A percentile compares a stretch with the other conserved stretches of the same genome.
Conservation (phyloP, 2,797 vertebrate species). For the Psittacula derbiana region DNA sequence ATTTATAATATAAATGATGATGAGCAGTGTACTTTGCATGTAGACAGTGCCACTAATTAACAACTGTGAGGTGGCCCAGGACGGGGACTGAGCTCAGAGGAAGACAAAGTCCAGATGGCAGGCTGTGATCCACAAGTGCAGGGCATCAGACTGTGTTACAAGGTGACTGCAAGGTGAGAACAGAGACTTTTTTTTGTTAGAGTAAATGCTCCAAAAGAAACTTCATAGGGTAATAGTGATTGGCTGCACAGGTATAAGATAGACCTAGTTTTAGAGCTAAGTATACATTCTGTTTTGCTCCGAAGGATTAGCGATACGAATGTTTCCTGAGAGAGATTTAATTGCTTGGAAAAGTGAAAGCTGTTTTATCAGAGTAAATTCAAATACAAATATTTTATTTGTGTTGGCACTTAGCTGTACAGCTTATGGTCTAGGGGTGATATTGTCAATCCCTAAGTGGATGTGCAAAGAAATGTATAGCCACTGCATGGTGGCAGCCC, state of each 20-base stretch:
- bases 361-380: not conserved
- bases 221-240: not conserved
- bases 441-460: not conserved
- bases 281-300: not conserved
- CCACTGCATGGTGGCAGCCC: no score
- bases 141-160: not conserved
- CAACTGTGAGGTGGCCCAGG: constrained; percentile 21
- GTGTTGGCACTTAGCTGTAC: not conserved
- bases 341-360: not conserved
- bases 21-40: constrained; percentile 5
- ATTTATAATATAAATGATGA: constrained; percentile 33
- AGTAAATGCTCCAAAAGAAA: not conserved
- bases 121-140: constrained; percentile 38
- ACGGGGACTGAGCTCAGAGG: not conserved
- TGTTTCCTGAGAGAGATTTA: not conserved
- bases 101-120: constrained; percentile 68
- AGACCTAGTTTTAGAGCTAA: not conserved
- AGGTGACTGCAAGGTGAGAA: constrained; percentile 55
- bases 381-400: not conserved
- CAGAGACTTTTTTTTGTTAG: not conserved
- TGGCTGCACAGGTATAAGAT: not conserved
- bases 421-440: not conserved
- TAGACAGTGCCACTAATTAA: constrained; percentile 57
- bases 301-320: not conserved
- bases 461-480: not conserved